These are phyloP conservation scores for Cabera pusaria DNA, from an alignment of 2,888 invertebrate genomes.

Conservation along the genomic window DNA sequence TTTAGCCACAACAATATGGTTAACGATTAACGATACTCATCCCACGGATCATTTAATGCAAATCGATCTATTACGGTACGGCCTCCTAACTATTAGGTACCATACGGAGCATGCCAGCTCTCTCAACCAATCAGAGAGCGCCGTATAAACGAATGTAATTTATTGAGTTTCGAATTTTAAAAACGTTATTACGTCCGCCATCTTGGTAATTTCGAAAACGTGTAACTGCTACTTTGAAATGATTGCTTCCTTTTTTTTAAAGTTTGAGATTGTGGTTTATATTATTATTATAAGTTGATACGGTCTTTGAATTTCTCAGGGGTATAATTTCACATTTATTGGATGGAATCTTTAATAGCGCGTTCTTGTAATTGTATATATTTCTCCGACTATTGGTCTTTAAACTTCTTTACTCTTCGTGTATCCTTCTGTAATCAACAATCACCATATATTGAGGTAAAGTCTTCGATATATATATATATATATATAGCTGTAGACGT, in stretches of 20 bases:
- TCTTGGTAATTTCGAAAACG: constrained; percentile 65
- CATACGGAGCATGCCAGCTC: constrained; percentile 22
- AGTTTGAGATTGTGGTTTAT: constrained; percentile 31
- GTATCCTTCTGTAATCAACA: too few species aligned
- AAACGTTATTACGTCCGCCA: constrained; percentile 64
- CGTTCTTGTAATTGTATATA: too few species aligned
- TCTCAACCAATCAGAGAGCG: constrained; percentile 58
- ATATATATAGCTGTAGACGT: too few species aligned
- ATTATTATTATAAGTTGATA: constrained; percentile 19
- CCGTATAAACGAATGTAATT: constrained; percentile 67
- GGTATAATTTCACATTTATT: constrained; percentile 60
- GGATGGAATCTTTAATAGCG: constrained; percentile 52
- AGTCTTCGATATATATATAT: too few species aligned
- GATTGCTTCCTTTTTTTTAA: constrained; percentile 56
- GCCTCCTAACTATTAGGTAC: constrained; percentile 59
- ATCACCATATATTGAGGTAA: too few species aligned
- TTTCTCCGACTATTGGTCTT: too few species aligned
- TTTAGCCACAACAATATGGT: constrained; percentile 57
- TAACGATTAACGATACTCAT: constrained; percentile 72
- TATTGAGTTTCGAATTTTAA: constrained; percentile 74
- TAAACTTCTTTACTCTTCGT: too few species aligned
- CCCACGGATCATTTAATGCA: constrained; percentile 77
- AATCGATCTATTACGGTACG: constrained; percentile 76
- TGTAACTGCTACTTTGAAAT: constrained; percentile 59
- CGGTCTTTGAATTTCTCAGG: constrained; percentile 43